Percentiles rank a stretch among this genome's conserved stretches.
phyloP scores from a whole-genome alignment of 2,113 vertebrate species.

The Gracilinanus agilis region DNA sequence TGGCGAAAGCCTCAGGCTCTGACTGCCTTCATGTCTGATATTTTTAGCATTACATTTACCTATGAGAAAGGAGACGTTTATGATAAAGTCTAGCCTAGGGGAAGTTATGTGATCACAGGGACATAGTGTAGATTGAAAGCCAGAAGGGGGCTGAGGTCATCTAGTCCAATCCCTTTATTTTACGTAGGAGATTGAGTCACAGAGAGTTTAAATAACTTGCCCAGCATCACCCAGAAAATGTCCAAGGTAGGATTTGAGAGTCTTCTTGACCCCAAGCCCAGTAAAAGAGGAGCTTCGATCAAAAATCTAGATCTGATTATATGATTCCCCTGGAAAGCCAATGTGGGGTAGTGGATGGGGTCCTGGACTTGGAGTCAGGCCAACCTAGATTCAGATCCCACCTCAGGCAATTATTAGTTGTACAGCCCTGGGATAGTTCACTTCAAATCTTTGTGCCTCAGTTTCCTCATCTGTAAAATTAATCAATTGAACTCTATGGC shows the following conservation, averaged over 20 bases:
- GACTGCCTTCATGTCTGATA: slow-evolving; percentile 54
- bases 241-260: background rate
- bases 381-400: background rate
- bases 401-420: background rate
- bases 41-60: slow-evolving; percentile 46
- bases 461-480: background rate
- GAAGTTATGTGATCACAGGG: background rate
- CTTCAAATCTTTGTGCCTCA: background rate
- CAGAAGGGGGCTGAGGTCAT: background rate
- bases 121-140: background rate
- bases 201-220: background rate
- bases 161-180: background rate
- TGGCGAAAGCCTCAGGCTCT: slow-evolving; percentile 32
- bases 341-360: background rate
- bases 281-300: background rate
- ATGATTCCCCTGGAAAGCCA: background rate
- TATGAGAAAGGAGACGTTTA: background rate
- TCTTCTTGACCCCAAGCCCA: background rate
- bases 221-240: background rate
- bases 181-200: background rate
- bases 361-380: background rate
- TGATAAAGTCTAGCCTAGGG: background rate
- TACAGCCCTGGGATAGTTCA: background rate
- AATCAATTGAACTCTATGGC: background rate
- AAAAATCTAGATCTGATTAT: background rate